Evolutionary conservation across 1,140 invertebrate species (phyloP), one percentile per base, ranked within the genome.

Genomic region (Battus philenor): DNA sequence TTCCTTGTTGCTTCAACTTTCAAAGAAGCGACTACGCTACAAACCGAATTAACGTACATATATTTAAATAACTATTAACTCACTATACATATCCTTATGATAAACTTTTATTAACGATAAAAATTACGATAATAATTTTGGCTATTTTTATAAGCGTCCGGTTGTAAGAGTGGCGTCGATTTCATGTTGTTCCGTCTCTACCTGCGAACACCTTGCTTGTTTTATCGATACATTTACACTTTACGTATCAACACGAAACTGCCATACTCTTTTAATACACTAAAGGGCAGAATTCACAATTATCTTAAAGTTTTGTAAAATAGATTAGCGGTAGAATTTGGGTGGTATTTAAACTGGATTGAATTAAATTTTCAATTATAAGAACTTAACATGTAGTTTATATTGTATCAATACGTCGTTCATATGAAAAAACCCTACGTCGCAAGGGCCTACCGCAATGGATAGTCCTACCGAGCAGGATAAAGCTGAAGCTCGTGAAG

Each of bases 201-300:
- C 1, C 15, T 22, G 43, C 54, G 34, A 54, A 59, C 53, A 66
- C 59, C 63, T 64, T 17, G 47, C 17, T 60, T 70, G 77, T 81
- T 81, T 75, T 76, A 59, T 81, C 77, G 50, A 81, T 81, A 81
- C 10, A 54, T 75, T 76, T 49, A 71, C 72, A 73, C 68, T 59
- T 68, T 32, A 45, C 47, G 51, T 47, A 50, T 48, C 54, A 51
- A 49, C 47, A 49, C 24, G 48, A 46, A 45, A 43, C 39, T 45
- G 27, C 17, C 2, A 20, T n/a, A 39, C n/a, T 6, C 4, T 24
- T 39, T 26, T 2, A 2, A 26, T 7, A 7, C 20, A n/a, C 20
- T 22, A 26, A n/a, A 2, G 10, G 24, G 2, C 7, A 26, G 2
- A 2, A 9, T 26, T 7, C 10, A 26, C 2, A 2, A 26, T 7